Conservation (phyloP, 2,113 vertebrate species). For the Proteles cristata region DNA sequence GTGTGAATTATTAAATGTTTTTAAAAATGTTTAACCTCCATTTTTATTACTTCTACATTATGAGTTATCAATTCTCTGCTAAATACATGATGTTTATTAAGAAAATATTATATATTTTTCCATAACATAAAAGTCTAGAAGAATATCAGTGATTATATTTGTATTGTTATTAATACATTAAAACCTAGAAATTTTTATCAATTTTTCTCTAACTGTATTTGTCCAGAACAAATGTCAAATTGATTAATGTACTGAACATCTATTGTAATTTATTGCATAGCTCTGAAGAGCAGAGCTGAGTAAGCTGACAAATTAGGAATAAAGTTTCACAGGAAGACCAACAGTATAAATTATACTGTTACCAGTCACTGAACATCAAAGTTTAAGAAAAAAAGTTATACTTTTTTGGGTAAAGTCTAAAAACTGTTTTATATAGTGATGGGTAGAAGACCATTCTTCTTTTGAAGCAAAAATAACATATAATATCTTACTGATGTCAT, state of each 20-base stretch:
- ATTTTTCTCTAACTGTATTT: conserved; percentile 55
- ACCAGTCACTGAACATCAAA: conserved; percentile 24
- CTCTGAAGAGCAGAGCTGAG: conserved; percentile 69
- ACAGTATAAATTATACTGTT: conserved; percentile 45
- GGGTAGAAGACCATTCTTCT: not conserved
- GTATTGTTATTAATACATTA: conserved; percentile 49
- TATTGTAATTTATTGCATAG: conserved; percentile 64
- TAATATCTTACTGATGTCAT: not conserved
- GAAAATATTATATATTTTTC: not conserved
- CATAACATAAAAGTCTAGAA: not conserved
- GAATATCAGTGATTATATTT: conserved; percentile 8
- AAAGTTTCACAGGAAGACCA: conserved; percentile 63
- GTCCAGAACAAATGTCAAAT: conserved; percentile 64
- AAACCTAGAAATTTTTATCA: conserved; percentile 28
- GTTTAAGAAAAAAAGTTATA: conserved; percentile 8
- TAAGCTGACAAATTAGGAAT: conserved; percentile 74
- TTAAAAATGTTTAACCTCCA: not conserved
- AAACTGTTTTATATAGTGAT: conserved; percentile 47
- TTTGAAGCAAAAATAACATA: conserved; percentile 9
- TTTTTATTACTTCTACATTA: not conserved
- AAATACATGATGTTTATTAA: not conserved
- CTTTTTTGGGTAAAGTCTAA: not conserved
- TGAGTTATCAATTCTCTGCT: not conserved
- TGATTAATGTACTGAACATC: conserved; percentile 64
- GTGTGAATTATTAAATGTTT: not conserved